Base-by-base conservation (phyloP, 1,140 invertebrate species). In the Achatina immaculata region DNA sequence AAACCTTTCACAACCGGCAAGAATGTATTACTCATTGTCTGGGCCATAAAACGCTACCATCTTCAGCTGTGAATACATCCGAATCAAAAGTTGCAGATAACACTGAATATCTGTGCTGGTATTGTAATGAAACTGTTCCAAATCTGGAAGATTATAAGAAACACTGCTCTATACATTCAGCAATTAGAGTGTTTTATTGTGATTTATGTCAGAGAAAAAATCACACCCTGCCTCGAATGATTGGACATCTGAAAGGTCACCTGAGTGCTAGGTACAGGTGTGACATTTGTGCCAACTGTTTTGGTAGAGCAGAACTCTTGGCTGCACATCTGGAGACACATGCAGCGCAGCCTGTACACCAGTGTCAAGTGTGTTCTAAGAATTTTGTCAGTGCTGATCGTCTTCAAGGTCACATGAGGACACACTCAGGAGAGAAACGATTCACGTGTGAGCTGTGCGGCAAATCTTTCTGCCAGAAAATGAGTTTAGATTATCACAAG, bases 401-500 rank as follows among this genome's bases (percentile, higher is more conserved):
- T 92, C 92, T 99, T 0, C 97, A 96, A 0, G 93, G 96, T 42
- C 96, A 98, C 90, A 92, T 95, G 69, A 93, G 96, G 45, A 98
- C 96, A 0, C 96, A 98, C 88, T 98, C 96, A 0, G 97, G 96
- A 0, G 98, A 99, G 90, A 98, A 99, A 91, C 96, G 97, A 89
- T 99, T 99, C 91, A 95, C 94, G 0, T 99, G 98, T 89, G 89
- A 92, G 7, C 94, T 96, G 36, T 99, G 98, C 89, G 94, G 94
- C 79, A 95, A 97, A 81, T 93, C 93, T 21, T 96, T 96, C 87
- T 96, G 88, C 89, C 94, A 1, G 62, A 95, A 94, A 83, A 95
- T 95, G 85, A 95, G 95, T 84, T 90, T 96, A 75, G 94, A 95
- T 86, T 93, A 95, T 38, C 95, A 96, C 88, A 93, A 95, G 83